Evolutionary conservation across 2,888 invertebrate genomes (phyloP).

Genomic region (Argyra leucocephala): DNA sequence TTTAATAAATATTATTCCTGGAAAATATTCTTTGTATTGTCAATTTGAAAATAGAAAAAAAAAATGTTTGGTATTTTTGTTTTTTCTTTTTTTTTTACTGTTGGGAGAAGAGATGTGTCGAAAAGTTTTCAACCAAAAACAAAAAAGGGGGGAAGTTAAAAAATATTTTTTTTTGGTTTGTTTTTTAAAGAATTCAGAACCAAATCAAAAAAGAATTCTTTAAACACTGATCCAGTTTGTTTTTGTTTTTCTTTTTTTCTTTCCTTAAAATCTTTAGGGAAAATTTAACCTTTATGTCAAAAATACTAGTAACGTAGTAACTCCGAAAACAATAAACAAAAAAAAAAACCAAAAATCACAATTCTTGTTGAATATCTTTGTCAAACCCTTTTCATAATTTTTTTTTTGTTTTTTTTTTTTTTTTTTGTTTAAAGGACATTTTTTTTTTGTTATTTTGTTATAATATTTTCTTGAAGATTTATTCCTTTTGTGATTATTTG

Average conservation of each 20-base stretch:
- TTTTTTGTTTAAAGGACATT: not conserved
- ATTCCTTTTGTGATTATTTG: not conserved
- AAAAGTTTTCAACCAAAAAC: not conserved
- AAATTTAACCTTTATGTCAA: not conserved
- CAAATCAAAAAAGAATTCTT: not conserved
- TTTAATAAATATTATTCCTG: too few relatives aligned
- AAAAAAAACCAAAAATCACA: not conserved
- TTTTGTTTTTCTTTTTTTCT: not conserved
- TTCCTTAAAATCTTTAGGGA: not conserved
- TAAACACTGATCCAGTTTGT: not conserved
- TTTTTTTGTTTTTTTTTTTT: not conserved
- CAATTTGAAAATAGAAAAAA: not conserved
- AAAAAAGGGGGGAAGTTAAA: too few relatives aligned
- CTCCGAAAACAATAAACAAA: not conserved
- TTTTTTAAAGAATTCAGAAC: not conserved
- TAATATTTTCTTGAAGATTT: not conserved
- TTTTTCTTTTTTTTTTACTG: not conserved
- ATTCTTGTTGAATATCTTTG: conserved; percentile 1
- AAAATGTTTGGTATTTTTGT: too few relatives aligned
- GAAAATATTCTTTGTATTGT: not conserved
- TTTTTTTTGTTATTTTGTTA: not conserved
- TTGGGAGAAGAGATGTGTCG: not conserved
- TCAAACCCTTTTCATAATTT: conserved; percentile 1
- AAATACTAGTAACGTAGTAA: not conserved
- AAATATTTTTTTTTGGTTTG: too few relatives aligned